phyloP scores from a whole-genome alignment of 2,888 invertebrate species.

The Lampropteryx suffumata region DNA sequence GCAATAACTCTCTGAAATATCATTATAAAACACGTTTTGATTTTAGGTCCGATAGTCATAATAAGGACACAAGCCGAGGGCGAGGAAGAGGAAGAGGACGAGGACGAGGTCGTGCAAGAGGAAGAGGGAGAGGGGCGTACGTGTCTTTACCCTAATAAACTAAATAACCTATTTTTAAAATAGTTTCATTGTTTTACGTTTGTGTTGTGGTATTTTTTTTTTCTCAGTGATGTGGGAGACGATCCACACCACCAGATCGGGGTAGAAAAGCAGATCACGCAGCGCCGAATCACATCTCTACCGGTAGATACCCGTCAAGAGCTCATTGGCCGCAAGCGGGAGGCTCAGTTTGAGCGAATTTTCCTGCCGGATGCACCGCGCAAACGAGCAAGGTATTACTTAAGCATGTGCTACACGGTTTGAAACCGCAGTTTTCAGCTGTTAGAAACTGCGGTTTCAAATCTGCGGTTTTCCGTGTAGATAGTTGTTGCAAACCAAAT shows the following conservation, averaged over 20 bases:
- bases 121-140: no score
- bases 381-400: background rate
- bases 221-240: background rate
- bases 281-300: background rate
- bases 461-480: no score
- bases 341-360: background rate
- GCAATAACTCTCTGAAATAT: background rate
- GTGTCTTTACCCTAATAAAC: background rate
- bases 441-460: no score
- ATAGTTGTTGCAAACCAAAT: no score
- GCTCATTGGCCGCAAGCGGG: background rate
- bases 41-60: background rate
- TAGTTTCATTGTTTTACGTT: background rate
- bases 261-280: background rate
- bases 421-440: no score
- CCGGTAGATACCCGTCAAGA: background rate
- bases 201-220: background rate
- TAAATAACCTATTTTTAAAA: background rate
- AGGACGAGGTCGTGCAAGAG: background rate
- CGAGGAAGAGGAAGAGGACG: background rate
- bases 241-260: background rate
- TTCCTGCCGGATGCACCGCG: background rate
- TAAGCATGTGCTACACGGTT: no score
- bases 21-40: background rate
- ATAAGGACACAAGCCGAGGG: background rate